These are phyloP conservation scores for Onychostruthus taczanowskii DNA, from an alignment of 2,113 vertebrate species.

Conservation along the genomic window DNA sequence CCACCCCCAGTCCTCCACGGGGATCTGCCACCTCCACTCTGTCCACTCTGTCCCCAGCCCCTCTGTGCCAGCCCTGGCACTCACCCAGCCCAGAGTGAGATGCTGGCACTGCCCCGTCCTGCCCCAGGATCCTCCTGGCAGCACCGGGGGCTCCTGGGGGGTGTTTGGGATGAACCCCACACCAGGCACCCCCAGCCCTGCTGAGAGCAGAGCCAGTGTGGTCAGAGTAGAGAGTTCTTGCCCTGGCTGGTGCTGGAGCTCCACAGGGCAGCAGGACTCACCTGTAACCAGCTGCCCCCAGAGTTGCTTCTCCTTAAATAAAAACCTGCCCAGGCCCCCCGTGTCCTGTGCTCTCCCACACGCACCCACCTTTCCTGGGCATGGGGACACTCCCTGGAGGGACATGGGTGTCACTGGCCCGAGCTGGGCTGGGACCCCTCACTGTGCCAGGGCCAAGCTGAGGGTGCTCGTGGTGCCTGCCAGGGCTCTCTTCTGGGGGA, in stretches of 20 bases:
- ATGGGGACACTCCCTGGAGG: not conserved
- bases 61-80: not conserved
- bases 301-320: not conserved
- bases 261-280: not conserved
- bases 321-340: not conserved
- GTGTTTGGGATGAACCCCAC: not conserved
- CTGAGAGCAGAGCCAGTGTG: rapidly evolving
- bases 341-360: not conserved
- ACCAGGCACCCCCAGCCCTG: not conserved
- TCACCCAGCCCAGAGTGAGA: rapidly evolving
- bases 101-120: rapidly evolving
- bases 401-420: rapidly evolving
- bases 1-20: no score
- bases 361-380: rapidly evolving
- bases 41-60: not conserved
- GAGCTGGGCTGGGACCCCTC: not conserved
- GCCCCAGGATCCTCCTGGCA: rapidly evolving
- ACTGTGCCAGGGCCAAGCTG: rapidly evolving
- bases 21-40: not conserved
- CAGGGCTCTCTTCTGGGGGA: not conserved
- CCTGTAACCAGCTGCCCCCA: not conserved
- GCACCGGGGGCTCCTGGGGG: rapidly evolving
- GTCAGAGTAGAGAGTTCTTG: not conserved
- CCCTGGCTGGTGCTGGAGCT: not conserved
- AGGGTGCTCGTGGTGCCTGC: not conserved